Percentiles rank a stretch among this genome's conserved stretches.
phyloP scores from a whole-genome alignment of 2,797 vertebrate genomes.

The Phataginus tetradactyla region DNA sequence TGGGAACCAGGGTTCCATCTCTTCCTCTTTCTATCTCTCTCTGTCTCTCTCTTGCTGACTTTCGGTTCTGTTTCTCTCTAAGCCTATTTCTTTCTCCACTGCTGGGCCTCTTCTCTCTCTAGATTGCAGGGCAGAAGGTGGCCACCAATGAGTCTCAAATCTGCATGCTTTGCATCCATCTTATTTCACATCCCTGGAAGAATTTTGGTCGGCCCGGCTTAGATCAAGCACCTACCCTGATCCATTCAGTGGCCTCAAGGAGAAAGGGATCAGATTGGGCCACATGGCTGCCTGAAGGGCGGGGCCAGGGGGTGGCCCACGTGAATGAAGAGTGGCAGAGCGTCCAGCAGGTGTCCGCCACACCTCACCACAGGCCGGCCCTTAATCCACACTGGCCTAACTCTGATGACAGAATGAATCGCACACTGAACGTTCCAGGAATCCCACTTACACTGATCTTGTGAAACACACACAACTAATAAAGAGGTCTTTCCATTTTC shows the following conservation, averaged over 20 bases:
- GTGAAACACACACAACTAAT: not conserved
- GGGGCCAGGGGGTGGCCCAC: not conserved
- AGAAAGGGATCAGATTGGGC: not conserved
- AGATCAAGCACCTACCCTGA: not conserved
- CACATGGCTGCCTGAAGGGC: too few species aligned
- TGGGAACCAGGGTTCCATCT: not conserved
- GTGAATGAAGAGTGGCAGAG: not conserved
- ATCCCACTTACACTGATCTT: not conserved
- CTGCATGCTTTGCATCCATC: not conserved
- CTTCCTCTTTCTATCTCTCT: too few species aligned
- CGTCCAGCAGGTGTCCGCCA: not conserved
- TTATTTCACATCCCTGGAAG: not conserved
- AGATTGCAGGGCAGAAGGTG: not conserved
- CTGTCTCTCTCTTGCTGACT: rapidly evolving
- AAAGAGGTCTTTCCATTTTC: not conserved
- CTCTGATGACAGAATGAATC: not conserved
- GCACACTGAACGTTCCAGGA: not conserved
- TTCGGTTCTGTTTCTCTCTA: not conserved
- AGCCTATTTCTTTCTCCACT: not conserved
- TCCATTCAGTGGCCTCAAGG: not conserved
- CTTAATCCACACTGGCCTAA: not conserved
- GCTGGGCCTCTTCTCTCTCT: not conserved
- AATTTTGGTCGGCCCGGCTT: not conserved
- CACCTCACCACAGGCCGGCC: not conserved
- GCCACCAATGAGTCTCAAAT: not conserved